phyloP scores from a whole-genome alignment of 2,888 invertebrate genomes.

The Nemurella pictetii region DNA sequence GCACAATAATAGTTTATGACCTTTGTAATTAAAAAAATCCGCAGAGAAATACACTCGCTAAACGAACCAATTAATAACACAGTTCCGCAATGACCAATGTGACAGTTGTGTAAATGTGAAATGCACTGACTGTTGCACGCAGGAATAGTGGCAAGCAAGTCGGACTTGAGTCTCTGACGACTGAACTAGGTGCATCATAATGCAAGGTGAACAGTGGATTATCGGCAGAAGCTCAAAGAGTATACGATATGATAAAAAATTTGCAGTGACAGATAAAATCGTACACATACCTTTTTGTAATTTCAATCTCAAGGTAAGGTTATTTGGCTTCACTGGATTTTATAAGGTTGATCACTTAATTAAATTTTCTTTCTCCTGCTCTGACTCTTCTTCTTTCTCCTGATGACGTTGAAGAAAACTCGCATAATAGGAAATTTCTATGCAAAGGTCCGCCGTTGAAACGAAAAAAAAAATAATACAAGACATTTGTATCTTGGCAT shows the following conservation, averaged over 20 bases:
- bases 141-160: no score
- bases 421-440: neutral
- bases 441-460: no score
- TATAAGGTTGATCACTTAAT: neutral
- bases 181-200: no score
- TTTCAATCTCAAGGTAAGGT: neutral
- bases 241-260: neutral
- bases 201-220: neutral
- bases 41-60: neutral
- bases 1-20: neutral
- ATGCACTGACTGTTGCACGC: no score
- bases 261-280: neutral
- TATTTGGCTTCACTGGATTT: neutral
- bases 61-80: neutral
- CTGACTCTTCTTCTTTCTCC: neutral
- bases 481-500: neutral
- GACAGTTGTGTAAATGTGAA: neutral
- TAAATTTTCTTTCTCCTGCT: no score
- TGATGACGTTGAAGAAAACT: neutral
- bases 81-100: neutral
- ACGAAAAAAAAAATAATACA: neutral
- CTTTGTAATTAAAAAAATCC: neutral
- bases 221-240: neutral
- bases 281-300: neutral
- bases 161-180: no score